Evolutionary conservation across 1,140 invertebrate species (phyloP), one percentile per base, ranked within the genome.

Genomic region (Zaprionus gabonicus): DNA sequence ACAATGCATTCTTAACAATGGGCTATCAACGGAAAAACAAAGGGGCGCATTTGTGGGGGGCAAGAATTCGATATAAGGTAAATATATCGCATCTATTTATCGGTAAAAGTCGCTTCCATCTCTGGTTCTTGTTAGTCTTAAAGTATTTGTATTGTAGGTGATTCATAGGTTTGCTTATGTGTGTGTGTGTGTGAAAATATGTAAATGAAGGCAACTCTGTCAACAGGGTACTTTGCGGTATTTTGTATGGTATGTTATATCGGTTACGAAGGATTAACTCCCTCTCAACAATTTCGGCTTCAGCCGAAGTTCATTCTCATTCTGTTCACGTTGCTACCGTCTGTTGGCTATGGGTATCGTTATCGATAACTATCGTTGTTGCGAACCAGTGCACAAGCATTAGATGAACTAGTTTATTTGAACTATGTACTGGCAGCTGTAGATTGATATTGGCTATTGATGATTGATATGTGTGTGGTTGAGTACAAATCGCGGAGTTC

Each of bases 81-180:
- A 13, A 41, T 41, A 51, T 51, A 51, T 51, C 46, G 20, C 41
- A 51, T 51, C 9, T 72, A 58, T 51, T 28, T 65, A 78, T 80
- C 70, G 71, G 41, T 71, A 65, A 78, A 69, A 64, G 76, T 53
- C 67, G 25, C 38, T 51, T 80, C 17, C 46, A 51, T 64, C 56
- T 66, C 65, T 65, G 72, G 41, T 78, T 70, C 73, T 15, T 51
- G 34, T 67, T 38, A 63, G 57, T 78, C 65, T 78, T 78, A 74
- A 75, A 70, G 34, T 78, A 78, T 69, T 90, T 90, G 85, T 88
- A 88, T 88, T 85, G 70, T 90, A 85, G 85, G 85, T 90, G 85
- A 88, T 88, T 81, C 85, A 67, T n/a, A 56, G 13, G 53, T 56
- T 28, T 56, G 13, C 41, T 46, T 56, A 28, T 28, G 28, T 28